Evolutionary conservation across 2,797 vertebrate genomes (phyloP).

Genomic region (Lerista edwardsae): DNA sequence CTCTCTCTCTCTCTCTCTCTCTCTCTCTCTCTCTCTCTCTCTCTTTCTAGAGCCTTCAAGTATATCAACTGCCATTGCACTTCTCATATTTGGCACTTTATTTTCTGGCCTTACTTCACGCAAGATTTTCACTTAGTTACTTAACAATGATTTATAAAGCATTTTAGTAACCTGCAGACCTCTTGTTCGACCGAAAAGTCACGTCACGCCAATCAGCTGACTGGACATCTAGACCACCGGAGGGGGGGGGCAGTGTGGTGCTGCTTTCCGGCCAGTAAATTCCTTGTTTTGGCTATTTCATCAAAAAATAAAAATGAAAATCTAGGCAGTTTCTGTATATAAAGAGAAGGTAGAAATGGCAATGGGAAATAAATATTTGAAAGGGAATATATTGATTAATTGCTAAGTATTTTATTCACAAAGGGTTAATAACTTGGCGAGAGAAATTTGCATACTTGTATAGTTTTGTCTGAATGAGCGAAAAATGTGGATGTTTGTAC

Average conservation of each 20-base stretch:
- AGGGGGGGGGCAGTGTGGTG: constrained; percentile 87
- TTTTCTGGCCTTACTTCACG: constrained; percentile 82
- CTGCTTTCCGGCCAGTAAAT: constrained; percentile 96
- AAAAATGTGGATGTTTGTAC: constrained; percentile 99
- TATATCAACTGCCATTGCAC: constrained; percentile 70
- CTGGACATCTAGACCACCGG: constrained; percentile 95
- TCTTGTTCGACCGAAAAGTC: constrained; percentile 88
- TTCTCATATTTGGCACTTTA: constrained; percentile 83
- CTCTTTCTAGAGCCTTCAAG: constrained; percentile 71
- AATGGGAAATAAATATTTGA: constrained; percentile 94
- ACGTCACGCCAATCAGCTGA: constrained; percentile 86
- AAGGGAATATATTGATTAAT: constrained; percentile 96
- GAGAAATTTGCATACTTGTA: constrained; percentile 99
- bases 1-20: not conserved
- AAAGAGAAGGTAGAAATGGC: constrained; percentile 95
- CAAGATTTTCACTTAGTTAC: constrained; percentile 78
- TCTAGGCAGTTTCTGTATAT: constrained; percentile 95
- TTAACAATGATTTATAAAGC: constrained; percentile 74
- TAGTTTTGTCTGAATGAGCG: constrained; percentile 99
- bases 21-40: not conserved
- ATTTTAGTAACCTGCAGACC: constrained; percentile 84
- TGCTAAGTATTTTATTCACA: constrained; percentile 99
- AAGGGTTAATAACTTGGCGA: constrained; percentile 97
- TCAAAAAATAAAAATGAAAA: constrained; percentile 73
- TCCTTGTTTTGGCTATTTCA: constrained; percentile 96